Conservation (phyloP, 2,797 vertebrate genomes). For the Cetoscarus ocellatus region DNA sequence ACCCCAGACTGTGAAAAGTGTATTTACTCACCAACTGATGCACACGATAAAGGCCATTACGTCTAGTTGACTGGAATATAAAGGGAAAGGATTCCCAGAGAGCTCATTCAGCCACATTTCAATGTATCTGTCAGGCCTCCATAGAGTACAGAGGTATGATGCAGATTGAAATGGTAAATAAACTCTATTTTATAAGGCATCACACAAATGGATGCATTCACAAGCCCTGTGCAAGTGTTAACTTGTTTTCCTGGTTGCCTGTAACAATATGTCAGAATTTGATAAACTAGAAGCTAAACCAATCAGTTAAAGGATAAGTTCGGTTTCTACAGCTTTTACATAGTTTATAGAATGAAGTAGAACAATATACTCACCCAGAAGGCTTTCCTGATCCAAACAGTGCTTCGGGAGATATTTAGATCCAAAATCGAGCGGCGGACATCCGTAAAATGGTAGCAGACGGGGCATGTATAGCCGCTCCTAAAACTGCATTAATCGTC, state of each 20-base stretch:
- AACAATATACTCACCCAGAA: no score
- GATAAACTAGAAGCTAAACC: no score
- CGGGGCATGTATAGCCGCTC: no score
- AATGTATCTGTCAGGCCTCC: slow-evolving; percentile 36
- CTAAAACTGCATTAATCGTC: no score
- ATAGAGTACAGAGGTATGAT: slow-evolving; percentile 16
- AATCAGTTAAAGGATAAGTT: no score
- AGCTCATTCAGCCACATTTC: slow-evolving; percentile 56
- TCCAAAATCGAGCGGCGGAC: no score
- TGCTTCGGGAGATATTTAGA: no score
- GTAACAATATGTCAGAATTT: no score
- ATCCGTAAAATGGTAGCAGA: no score
- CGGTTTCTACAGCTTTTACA: no score
- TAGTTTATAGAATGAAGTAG: no score
- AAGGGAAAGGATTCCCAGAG: slow-evolving; percentile 48
- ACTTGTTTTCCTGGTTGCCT: not conserved
- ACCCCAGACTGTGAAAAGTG: slow-evolving; percentile 49
- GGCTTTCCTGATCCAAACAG: no score
- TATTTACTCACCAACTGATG: slow-evolving; percentile 67
- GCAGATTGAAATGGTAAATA: slow-evolving; percentile 50
- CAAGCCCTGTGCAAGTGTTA: not conserved
- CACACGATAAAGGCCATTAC: slow-evolving; percentile 75
- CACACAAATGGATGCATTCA: slow-evolving; percentile 13
- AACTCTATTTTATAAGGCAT: slow-evolving; percentile 11
- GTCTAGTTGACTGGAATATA: slow-evolving; percentile 57